These are phyloP conservation scores for Hepsetus odoe DNA, from an alignment of 2,113 vertebrate species.

Conservation along the genomic window DNA sequence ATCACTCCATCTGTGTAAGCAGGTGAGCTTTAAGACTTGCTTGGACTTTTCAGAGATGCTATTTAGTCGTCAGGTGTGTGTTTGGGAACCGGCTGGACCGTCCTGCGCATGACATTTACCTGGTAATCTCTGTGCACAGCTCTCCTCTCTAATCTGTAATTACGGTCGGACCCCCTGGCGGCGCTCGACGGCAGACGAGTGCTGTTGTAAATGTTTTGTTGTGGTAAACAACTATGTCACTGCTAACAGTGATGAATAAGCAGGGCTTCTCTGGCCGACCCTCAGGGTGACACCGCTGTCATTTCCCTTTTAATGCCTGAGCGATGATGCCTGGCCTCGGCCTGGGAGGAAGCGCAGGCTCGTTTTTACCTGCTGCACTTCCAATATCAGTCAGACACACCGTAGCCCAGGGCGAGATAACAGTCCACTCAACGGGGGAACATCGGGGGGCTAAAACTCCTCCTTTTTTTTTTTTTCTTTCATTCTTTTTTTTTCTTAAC, in stretches of 20 bases:
- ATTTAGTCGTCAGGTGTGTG: too few species aligned
- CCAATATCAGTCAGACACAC: conserved; percentile 45
- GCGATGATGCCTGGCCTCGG: not conserved
- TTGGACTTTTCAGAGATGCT: too few species aligned
- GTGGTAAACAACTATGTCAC: conserved; percentile 36
- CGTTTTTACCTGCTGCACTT: conserved; percentile 11
- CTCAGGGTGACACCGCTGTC: conserved; percentile 6
- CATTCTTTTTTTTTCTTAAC: not conserved
- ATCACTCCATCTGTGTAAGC: too few species aligned
- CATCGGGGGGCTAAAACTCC: not conserved
- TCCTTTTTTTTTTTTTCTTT: too few species aligned
- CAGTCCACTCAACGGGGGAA: conserved; percentile 35
- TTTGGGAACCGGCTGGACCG: conserved; percentile 14
- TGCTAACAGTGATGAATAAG: conserved; percentile 44
- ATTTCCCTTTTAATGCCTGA: conserved; percentile 38
- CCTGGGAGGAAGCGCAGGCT: not conserved
- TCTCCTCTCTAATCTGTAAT: conserved; percentile 41
- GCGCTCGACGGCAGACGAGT: conserved; percentile 27
- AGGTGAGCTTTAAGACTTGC: too few species aligned
- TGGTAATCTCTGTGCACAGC: not conserved
- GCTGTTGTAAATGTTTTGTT: conserved; percentile 52
- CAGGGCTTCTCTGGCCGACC: conserved; percentile 38
- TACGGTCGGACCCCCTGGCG: conserved; percentile 21
- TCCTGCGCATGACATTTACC: not conserved
- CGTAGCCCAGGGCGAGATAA: conserved; percentile 44